Evolutionary conservation across 2,888 invertebrate genomes (phyloP).

Genomic region (Acanthosoma haemorrhoidale): DNA sequence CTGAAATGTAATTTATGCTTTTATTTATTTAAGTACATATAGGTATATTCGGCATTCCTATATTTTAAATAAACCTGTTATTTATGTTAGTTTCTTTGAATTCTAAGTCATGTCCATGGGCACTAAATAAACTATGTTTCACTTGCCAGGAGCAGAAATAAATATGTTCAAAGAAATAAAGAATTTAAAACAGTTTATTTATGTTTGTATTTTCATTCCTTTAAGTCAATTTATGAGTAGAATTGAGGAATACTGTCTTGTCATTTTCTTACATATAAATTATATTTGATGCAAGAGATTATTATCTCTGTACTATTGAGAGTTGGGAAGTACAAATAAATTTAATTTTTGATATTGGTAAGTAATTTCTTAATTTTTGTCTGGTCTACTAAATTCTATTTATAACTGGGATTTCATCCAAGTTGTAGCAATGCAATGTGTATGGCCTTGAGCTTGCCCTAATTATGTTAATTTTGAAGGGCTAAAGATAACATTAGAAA

Average conservation of each 20-base stretch:
- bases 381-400: too few relatives aligned
- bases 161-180: background rate
- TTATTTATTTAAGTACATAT: slow-evolving; percentile 19
- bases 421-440: background rate
- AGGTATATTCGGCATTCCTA: slow-evolving; percentile 21
- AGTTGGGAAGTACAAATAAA: too few relatives aligned
- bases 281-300: too few relatives aligned
- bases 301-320: too few relatives aligned
- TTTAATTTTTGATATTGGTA: too few relatives aligned
- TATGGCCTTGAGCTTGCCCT: too few relatives aligned
- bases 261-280: too few relatives aligned
- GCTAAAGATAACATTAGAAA: too few relatives aligned
- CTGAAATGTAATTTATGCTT: slow-evolving; percentile 23
- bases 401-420: background rate
- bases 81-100: background rate
- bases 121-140: too few relatives aligned
- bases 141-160: background rate
- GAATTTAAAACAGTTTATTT: background rate
- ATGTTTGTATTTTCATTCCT: background rate
- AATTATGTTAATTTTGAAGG: too few relatives aligned
- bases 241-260: too few relatives aligned
- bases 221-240: background rate
- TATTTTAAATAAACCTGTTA: slow-evolving; percentile 12
- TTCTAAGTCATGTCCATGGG: slow-evolving; percentile 2
- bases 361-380: too few relatives aligned